Conservation (phyloP, 53 echinoderm and acorn worm genomes). For the Holothuria leucospilota region DNA sequence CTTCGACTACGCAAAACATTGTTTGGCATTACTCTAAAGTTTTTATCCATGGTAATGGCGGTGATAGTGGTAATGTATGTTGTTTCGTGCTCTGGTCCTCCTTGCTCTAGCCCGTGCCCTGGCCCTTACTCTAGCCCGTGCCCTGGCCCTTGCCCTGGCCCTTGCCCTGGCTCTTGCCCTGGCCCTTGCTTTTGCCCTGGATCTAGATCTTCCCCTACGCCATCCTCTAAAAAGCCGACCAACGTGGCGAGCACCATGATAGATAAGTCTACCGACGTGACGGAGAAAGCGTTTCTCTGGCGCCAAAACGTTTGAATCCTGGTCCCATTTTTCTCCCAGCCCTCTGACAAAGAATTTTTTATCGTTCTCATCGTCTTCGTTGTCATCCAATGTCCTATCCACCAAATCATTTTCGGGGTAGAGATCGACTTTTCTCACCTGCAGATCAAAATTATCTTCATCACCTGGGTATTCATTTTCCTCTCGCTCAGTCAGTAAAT, state of each 20-base stretch:
- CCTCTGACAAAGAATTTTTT: not conserved
- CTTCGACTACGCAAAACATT: no score
- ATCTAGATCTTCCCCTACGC: not conserved
- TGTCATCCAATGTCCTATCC: not conserved
- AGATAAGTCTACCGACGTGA: not conserved
- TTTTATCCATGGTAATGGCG: no score
- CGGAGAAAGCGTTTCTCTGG: not conserved
- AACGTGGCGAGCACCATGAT: conserved; percentile 1
- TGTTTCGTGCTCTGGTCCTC: no score
- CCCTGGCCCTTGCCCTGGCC: no score
- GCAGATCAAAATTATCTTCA: not conserved
- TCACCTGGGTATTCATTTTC: no score
- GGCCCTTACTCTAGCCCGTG: no score
- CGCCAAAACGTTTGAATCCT: not conserved
- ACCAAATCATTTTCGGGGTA: not conserved
- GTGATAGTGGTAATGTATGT: no score
- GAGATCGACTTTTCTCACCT: not conserved
- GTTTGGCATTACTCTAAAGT: no score
- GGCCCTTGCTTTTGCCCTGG: no score
- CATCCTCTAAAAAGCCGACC: not conserved
- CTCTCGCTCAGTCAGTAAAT: no score
- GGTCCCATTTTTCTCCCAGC: not conserved
- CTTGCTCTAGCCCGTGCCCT: no score
- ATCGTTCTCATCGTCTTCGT: conserved; percentile 5
- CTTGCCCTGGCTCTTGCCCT: no score